Evolutionary conservation across 2,113 vertebrate species (phyloP).

Genomic region (Elephas maximus): DNA sequence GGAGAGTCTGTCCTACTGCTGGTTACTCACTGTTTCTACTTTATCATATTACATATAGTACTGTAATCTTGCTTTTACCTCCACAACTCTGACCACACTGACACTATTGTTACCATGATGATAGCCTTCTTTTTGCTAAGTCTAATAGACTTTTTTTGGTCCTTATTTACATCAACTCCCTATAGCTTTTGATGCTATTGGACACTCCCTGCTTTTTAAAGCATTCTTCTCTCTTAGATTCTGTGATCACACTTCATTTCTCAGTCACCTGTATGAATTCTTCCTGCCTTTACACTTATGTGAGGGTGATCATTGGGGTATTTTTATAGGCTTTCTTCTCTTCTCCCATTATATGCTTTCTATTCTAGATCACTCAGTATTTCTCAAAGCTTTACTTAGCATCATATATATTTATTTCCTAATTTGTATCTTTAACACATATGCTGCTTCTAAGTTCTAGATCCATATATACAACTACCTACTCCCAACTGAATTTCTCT

Average conservation of each 20-base stretch:
- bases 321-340: neutral
- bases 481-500: neutral
- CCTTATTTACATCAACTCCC: neutral
- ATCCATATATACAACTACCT: neutral
- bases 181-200: neutral
- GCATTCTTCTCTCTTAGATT: neutral
- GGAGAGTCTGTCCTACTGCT: neutral
- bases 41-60: neutral
- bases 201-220: neutral
- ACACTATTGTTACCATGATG: neutral
- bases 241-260: neutral
- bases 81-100: neutral
- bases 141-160: neutral
- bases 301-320: neutral
- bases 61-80: neutral
- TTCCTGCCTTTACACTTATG: neutral
- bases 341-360: neutral
- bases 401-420: neutral
- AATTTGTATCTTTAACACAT: neutral
- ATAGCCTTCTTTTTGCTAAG: neutral
- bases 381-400: neutral
- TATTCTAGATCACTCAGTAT: neutral
- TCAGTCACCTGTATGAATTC: neutral
- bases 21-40: neutral
- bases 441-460: neutral